Base-by-base conservation (phyloP, 1,140 invertebrate species). In the Hestina assimilis region DNA sequence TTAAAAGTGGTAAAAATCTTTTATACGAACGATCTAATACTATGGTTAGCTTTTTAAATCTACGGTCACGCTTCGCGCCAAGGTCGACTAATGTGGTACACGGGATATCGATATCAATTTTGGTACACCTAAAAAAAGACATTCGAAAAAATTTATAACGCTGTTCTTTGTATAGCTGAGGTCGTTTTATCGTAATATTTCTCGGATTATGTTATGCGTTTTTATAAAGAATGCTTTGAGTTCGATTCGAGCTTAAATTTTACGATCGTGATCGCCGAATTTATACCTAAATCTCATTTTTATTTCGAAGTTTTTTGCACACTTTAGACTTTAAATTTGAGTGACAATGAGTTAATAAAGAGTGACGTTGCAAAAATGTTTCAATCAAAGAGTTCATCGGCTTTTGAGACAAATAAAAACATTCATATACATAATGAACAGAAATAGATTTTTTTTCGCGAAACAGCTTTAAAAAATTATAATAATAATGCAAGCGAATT, bases 401-500 rank as follows among this genome's bases (percentile, higher is more conserved):
- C n/a, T n/a, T n/a, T n/a, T n/a, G n/a, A n/a, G n/a, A n/a, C n/a
- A n/a, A n/a, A n/a, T n/a, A n/a, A n/a, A n/a, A n/a, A n/a, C n/a
- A n/a, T n/a, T n/a, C n/a, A n/a, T n/a, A n/a, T n/a, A n/a, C n/a
- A n/a, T n/a, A n/a, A n/a, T n/a, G n/a, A n/a, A n/a, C n/a, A n/a
- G n/a, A n/a, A n/a, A n/a, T n/a, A n/a, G 24, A 26, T 26, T 26
- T 26, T 26, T 26, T 26, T 26, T 26, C 20, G 7, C 41, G 4
- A 1, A 24, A 26, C 21, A 21, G 17, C 4, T 41, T 17, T n/a
- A n/a, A n/a, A n/a, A n/a, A n/a, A n/a, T n/a, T n/a, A 46, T n/a
- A 11, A n/a, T 17, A 35, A 3, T 4, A 29, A 54, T 38, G 21
- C 46, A 58, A 21, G 14, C 40, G 28, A 58, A 51, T 43, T 20